These are phyloP conservation scores for Aphelocoma californica DNA, from an alignment of 2,797 vertebrate species.

Conservation along the genomic window DNA sequence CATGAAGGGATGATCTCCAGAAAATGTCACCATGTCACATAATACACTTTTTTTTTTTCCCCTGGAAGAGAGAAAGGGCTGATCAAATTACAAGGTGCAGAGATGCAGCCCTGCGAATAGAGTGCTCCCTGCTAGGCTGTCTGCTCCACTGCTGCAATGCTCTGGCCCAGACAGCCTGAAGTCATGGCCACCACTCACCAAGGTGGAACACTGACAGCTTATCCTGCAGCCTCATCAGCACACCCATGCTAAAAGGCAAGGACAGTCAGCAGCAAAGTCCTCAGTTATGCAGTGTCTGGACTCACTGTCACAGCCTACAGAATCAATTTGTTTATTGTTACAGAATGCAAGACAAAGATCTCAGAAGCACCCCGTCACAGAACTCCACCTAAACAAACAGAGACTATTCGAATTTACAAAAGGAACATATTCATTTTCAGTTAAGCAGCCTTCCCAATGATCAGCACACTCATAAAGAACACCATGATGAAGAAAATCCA, in stretches of 20 bases:
- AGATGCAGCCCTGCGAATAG: background rate
- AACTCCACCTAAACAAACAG: background rate
- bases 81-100: background rate
- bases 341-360: background rate
- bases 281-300: background rate
- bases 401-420: background rate
- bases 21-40: background rate
- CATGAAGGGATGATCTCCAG: background rate
- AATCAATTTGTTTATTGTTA: background rate
- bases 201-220: background rate
- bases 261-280: background rate
- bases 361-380: background rate
- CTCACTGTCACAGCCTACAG: background rate
- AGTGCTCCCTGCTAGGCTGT: background rate
- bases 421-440: background rate
- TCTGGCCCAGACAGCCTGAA: background rate
- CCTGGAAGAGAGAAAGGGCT: background rate
- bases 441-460: constrained; percentile 91
- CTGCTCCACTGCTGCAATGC: background rate
- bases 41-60: background rate
- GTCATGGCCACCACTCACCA: background rate
- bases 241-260: background rate
- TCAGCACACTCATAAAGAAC: constrained; percentile 94
- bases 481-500: constrained; percentile 99
- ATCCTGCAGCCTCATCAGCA: background rate